Evolutionary conservation across 2,113 vertebrate genomes (phyloP).

Genomic region (Apodemus speciosus): DNA sequence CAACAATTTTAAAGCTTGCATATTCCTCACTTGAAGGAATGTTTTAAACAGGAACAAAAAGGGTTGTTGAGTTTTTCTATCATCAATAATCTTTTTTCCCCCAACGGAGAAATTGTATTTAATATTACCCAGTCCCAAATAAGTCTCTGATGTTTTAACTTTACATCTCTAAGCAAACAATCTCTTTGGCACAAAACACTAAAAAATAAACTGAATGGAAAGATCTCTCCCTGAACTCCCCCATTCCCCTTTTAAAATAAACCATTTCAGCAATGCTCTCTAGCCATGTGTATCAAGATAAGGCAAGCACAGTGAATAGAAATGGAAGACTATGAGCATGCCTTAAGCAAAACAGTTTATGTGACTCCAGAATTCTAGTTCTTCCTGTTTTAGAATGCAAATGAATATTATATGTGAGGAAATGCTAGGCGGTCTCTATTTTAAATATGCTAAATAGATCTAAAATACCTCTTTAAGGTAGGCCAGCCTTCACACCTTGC

Average conservation of each 20-base stretch:
- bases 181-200: not conserved
- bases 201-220: constrained; percentile 20
- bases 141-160: not conserved
- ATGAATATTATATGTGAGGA: constrained; percentile 25
- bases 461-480: constrained; percentile 49
- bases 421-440: constrained; percentile 1
- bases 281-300: not conserved
- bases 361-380: constrained; percentile 39
- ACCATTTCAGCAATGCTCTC: not conserved
- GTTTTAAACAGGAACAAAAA: not conserved
- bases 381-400: not conserved
- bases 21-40: constrained; percentile 33
- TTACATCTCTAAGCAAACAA: constrained; percentile 10
- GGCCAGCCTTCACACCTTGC: not conserved
- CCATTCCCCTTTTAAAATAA: not conserved
- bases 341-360: constrained; percentile 47
- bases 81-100: not conserved
- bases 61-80: not conserved
- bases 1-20: constrained; percentile 38
- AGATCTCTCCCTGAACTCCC: not conserved
- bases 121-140: constrained; percentile 46
- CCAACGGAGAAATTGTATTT: constrained; percentile 33
- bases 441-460: constrained; percentile 19
- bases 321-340: constrained; percentile 9
- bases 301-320: not conserved